Conservation (phyloP, 2,797 vertebrate species). For the Erethizon dorsatum region DNA sequence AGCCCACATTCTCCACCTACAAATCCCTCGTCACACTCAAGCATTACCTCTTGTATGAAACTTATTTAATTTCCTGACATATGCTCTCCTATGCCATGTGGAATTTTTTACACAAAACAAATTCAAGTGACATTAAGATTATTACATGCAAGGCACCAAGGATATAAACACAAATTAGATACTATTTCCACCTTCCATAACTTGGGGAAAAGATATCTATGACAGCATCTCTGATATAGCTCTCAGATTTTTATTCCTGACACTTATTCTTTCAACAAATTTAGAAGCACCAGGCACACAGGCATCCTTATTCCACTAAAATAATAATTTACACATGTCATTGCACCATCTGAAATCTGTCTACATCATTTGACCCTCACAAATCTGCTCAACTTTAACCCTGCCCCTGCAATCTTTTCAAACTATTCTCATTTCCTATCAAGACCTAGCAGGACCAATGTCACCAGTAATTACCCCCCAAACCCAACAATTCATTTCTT, state of each 20-base stretch:
- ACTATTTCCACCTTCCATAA: conserved; percentile 25
- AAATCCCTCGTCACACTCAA: background rate
- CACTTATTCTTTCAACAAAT: conserved; percentile 30
- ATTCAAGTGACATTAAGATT: conserved; percentile 19
- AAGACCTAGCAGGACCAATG: conserved; percentile 22
- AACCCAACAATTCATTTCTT: conserved; percentile 10
- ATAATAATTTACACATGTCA: background rate
- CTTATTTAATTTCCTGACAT: background rate
- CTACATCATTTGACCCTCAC: background rate
- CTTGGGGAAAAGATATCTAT: background rate
- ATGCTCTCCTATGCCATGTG: background rate
- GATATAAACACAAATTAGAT: conserved; percentile 4
- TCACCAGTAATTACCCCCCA: conserved; percentile 45
- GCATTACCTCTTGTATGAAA: background rate
- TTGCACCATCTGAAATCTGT: background rate
- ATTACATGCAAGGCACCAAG: background rate
- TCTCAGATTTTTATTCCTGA: background rate
- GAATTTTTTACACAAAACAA: conserved; percentile 29
- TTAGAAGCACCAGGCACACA: background rate
- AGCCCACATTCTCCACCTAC: background rate
- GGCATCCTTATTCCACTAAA: background rate
- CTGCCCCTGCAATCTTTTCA: conserved; percentile 29
- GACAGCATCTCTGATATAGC: background rate
- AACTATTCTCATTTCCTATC: conserved; percentile 49
- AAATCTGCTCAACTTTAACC: conserved; percentile 11